Percentiles rank a stretch among this genome's conserved stretches.
phyloP scores from a whole-genome alignment of 2,113 vertebrate genomes.

The Paraplagusia blochii region DNA sequence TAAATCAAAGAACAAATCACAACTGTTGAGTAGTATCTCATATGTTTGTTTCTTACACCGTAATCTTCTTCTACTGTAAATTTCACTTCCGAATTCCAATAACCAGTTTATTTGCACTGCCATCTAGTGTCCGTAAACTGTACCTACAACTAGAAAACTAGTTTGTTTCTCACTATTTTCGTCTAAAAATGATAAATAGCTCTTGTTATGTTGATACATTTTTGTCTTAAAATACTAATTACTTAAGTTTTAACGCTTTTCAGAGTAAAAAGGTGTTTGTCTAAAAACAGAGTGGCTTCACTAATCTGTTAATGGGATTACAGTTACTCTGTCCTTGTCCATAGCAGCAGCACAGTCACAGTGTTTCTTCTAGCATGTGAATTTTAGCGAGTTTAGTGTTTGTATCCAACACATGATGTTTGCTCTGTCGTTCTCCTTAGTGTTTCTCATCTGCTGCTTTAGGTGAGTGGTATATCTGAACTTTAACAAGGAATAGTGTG shows the following conservation, averaged over 20 bases:
- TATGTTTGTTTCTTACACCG: not conserved
- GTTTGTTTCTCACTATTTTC: too few relatives aligned
- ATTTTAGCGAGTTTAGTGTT: slow-evolving; percentile 2
- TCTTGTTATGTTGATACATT: not conserved
- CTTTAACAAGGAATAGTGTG: not conserved
- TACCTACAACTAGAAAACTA: slow-evolving; percentile 1
- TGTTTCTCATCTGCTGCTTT: slow-evolving; percentile 46
- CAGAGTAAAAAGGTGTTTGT: slow-evolving; percentile 19
- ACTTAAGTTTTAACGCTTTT: not conserved
- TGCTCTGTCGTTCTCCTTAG: slow-evolving; percentile 9
- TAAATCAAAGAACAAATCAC: not conserved
- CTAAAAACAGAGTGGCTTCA: slow-evolving; percentile 65
- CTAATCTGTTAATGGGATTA: slow-evolving; percentile 78
- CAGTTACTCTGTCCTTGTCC: slow-evolving; percentile 19
- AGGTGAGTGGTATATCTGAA: slow-evolving; percentile 40
- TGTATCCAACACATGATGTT: slow-evolving; percentile 41
- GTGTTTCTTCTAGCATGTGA: slow-evolving; percentile 8
- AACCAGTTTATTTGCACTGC: not conserved
- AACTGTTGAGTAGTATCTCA: not conserved
- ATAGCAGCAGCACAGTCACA: not conserved
- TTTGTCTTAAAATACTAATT: not conserved
- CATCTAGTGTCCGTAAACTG: slow-evolving; percentile 18
- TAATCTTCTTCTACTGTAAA: not conserved
- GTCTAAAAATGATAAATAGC: too few relatives aligned
- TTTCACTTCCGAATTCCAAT: slow-evolving; percentile 31